Evolutionary conservation across 2,888 invertebrate genomes (phyloP), one percentile per base, ranked within the genome.

Genomic region (Stenodema calcarata): DNA sequence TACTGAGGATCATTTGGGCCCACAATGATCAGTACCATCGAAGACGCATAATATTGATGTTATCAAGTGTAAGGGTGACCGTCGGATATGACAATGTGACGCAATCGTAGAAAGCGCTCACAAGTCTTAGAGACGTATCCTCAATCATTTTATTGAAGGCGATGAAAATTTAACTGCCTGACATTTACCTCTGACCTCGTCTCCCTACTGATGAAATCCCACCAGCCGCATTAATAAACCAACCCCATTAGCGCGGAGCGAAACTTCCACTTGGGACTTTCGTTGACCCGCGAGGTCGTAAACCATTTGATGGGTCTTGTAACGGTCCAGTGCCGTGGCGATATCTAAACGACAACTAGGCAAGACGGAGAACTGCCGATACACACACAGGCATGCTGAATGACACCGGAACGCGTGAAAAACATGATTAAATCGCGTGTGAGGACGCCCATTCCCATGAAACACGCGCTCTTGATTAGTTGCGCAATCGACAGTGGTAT

Each of bases 111-210:
- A 75, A 75, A 75, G 30, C 73, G 2, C 18, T 41, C n/a, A 2
- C 2, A 35, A 75, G 35, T 75, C 35, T 16, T 4, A 62, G 35
- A 62, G 35, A 75, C 73, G 73, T 75, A 35, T 75, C 41, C 73
- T 75, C 73, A 35, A 62, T 75, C 30, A 75, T 75, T 75, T 75
- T 75, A 41, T 41, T 75, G 73, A 62, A 41, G 73, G 41, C 73
- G 73, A 75, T 75, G 30, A 35, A 35, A 75, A 6, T 75, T 75
- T 75, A 41, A 75, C 73, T 35, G 41, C 35, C 35, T 75, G 73
- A 35, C 73, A 75, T 75, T 75, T 75, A 75, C 73, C 73, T 75
- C 18, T 75, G 73, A 75, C 73, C 73, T 11, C 73, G 28, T 73
- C 73, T 7, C 2, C 35, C 30, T 41, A 7, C 73, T 75, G 73